Evolutionary conservation across 1,140 invertebrate genomes (phyloP).

Genomic region (Globodera rostochiensis): DNA sequence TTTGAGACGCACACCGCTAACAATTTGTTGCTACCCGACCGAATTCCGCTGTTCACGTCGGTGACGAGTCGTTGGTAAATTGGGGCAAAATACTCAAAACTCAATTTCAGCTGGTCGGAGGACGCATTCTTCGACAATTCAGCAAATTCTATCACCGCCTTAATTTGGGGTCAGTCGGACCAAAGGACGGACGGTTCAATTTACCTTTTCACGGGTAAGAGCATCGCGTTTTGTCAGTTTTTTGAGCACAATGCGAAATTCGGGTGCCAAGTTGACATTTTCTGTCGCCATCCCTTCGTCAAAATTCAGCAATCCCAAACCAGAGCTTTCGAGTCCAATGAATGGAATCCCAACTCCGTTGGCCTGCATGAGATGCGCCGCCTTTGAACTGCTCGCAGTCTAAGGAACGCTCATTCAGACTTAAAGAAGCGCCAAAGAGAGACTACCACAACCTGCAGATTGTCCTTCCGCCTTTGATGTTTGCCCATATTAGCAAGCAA

Average conservation of each 20-base stretch:
- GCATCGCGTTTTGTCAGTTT: conserved; percentile 46
- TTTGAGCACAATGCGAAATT: conserved; percentile 46
- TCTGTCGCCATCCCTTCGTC: neutral
- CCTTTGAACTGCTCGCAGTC: conserved; percentile 2
- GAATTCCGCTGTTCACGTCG: conserved; percentile 6
- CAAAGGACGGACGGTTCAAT: neutral
- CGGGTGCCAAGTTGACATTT: conserved; percentile 38
- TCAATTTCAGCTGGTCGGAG: conserved; percentile 21
- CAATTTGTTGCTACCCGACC: conserved; percentile 5
- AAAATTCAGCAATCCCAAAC: conserved; percentile 5
- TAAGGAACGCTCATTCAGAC: neutral
- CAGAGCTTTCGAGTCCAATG: conserved; percentile 27
- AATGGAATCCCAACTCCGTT: conserved; percentile 33
- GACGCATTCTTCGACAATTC: conserved; percentile 17
- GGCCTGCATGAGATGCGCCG: conserved; percentile 28
- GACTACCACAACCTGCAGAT: neutral
- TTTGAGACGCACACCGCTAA: neutral
- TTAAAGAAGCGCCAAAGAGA: neutral
- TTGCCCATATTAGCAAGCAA: neutral
- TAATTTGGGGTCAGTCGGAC: neutral
- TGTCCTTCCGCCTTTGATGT: conserved; percentile 4
- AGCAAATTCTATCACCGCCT: conserved; percentile 34
- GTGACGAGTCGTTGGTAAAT: conserved; percentile 29
- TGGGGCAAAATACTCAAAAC: conserved; percentile 28
- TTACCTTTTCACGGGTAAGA: conserved; percentile 49